A percentile compares a stretch with the other conserved stretches of the same genome.
These are phyloP conservation scores for Myodes glareolus DNA, from an alignment of 2,113 vertebrate species.

Conservation along the genomic window DNA sequence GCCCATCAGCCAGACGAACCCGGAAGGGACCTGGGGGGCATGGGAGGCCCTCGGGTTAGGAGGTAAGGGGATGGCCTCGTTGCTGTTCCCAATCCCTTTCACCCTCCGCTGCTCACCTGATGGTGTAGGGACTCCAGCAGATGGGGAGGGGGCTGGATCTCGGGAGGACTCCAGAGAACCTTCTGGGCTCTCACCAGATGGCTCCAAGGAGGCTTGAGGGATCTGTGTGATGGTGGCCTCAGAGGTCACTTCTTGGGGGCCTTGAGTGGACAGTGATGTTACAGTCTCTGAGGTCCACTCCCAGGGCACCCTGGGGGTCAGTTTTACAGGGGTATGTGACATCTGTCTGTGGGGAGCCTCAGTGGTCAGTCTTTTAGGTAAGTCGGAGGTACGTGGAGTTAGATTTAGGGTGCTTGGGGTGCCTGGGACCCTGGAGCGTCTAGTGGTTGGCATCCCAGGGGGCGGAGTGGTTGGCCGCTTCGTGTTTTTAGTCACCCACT, in stretches of 20 bases:
- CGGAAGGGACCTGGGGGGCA: not conserved
- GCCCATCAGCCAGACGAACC: constrained; percentile 81
- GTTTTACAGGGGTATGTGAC: not conserved
- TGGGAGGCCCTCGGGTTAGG: constrained; percentile 30
- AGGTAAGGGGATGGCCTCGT: not conserved
- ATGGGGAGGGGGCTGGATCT: not conserved
- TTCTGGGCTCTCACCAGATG: not conserved
- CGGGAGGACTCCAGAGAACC: not conserved
- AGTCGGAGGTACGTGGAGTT: not conserved
- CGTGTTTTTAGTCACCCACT: constrained; percentile 68
- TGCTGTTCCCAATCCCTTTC: too few species aligned
- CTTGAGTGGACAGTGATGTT: not conserved
- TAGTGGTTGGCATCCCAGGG: not conserved
- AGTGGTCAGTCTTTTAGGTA: not conserved
- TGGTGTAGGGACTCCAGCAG: not conserved
- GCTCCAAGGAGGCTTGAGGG: not conserved
- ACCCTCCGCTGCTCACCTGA: constrained; percentile 50
- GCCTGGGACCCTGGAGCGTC: not conserved
- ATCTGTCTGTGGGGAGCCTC: not conserved
- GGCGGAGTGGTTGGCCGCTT: constrained; percentile 45
- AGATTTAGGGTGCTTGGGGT: not conserved
- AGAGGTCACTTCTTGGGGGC: not conserved
- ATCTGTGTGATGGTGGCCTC: not conserved
- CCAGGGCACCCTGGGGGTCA: not conserved
- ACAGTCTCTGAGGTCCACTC: not conserved